Percentiles rank a stretch among this genome's conserved stretches.
phyloP scores from a whole-genome alignment of 2,888 invertebrate species.

The Phania funesta region DNA sequence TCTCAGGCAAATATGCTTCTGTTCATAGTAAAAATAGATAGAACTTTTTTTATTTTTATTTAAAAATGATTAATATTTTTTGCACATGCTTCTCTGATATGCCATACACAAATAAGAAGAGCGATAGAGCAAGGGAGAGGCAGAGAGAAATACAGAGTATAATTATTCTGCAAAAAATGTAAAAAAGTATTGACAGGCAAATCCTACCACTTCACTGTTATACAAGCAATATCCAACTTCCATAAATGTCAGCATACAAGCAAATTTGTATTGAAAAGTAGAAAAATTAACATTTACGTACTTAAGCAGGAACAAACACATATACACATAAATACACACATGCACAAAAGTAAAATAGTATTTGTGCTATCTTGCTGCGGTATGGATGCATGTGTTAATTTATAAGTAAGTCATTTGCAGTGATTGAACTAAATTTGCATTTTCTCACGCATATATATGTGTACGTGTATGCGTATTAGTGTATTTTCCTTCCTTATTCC shows the following conservation, averaged over 20 bases:
- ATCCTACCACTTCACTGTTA: constrained; percentile 17
- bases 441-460: neutral
- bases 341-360: neutral
- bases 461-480: neutral
- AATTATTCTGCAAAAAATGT: neutral
- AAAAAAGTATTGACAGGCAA: neutral
- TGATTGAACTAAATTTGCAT: constrained; percentile 37
- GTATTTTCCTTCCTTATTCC: too few relatives aligned
- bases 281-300: constrained; percentile 7
- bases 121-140: too few relatives aligned
- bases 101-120: too few relatives aligned
- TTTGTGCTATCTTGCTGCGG: neutral
- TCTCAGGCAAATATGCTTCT: too few relatives aligned
- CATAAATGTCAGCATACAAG: constrained; percentile 49
- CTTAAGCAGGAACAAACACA: neutral
- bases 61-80: too few relatives aligned
- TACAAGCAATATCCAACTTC: constrained; percentile 20
- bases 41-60: too few relatives aligned
- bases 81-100: too few relatives aligned
- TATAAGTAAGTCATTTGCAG: constrained; percentile 22
- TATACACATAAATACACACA: neutral
- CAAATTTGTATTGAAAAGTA: constrained; percentile 32
- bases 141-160: neutral
- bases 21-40: too few relatives aligned
- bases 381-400: neutral